Conservation (phyloP, 2,113 vertebrate genomes). For the Chlamydotis undulata region DNA sequence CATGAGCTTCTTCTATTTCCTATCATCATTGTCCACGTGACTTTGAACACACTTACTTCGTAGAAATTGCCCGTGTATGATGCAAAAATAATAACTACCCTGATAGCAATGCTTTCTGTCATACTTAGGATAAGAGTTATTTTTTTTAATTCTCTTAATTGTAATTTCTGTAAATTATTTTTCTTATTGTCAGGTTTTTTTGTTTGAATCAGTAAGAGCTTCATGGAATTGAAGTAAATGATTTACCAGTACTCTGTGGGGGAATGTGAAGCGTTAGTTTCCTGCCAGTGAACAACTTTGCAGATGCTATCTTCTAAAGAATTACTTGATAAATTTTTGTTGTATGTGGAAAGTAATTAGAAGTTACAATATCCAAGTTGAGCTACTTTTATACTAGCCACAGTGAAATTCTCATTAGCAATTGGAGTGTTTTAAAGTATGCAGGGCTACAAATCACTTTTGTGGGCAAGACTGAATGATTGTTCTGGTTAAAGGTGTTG, state of each 20-base stretch:
- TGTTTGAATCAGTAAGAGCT: background rate
- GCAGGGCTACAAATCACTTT: background rate
- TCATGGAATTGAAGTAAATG: background rate
- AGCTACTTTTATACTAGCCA: background rate
- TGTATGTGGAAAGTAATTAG: background rate
- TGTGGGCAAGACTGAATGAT: background rate
- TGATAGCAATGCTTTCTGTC: background rate
- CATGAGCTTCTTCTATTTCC: background rate
- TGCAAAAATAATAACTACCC: background rate
- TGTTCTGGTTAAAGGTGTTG: background rate
- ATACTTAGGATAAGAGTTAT: background rate
- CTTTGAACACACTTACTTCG: background rate
- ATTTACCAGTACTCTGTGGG: background rate
- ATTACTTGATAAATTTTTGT: background rate
- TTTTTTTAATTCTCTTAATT: background rate
- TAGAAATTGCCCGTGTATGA: background rate
- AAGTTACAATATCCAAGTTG: background rate
- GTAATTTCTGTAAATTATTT: background rate
- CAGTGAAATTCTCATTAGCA: background rate
- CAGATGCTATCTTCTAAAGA: background rate
- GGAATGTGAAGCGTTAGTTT: constrained; percentile 34
- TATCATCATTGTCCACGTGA: fast-evolving
- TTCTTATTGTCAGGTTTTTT: background rate
- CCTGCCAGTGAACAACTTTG: background rate
- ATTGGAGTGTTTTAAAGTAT: background rate